These are phyloP conservation scores for Caerostris extrusa DNA, from an alignment of 1,140 invertebrate genomes.

Conservation along the genomic window DNA sequence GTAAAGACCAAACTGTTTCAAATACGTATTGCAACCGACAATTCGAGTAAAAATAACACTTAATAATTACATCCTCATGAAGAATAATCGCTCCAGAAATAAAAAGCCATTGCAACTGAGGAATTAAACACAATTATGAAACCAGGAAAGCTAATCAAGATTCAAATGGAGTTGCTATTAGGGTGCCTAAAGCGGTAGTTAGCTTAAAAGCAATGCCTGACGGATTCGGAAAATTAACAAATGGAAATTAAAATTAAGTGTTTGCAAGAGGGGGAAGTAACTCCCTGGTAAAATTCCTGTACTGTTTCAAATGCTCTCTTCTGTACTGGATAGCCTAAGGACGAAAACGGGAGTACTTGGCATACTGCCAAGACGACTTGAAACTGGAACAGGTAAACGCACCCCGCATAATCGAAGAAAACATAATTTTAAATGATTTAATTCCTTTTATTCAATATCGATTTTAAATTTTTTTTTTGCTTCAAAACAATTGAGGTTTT, in stretches of 20 bases:
- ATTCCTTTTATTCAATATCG: not conserved
- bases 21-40: not conserved
- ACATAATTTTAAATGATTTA: conserved; percentile 28
- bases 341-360: conserved; percentile 4
- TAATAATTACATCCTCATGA: not conserved
- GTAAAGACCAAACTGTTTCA: not conserved
- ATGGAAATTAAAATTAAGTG: conserved; percentile 31
- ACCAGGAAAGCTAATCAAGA: not conserved
- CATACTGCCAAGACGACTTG: not conserved
- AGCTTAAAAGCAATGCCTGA: not conserved
- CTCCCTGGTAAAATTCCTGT: not conserved
- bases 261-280: not conserved
- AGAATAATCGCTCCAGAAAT: not conserved
- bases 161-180: conserved; percentile 23
- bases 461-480: not conserved
- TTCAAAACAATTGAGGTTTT: no score
- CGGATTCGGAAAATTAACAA: conserved; percentile 9
- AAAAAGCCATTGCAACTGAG: not conserved
- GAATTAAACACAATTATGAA: not conserved
- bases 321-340: not conserved
- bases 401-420: conserved; percentile 1
- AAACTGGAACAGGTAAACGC: conserved; percentile 28
- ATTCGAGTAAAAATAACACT: not conserved
- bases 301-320: not conserved
- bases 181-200: not conserved